A percentile compares a stretch with the other conserved stretches of the same genome.
Evolutionary conservation across 2,113 vertebrate species (phyloP).

Genomic region (Neotoma lepida): DNA sequence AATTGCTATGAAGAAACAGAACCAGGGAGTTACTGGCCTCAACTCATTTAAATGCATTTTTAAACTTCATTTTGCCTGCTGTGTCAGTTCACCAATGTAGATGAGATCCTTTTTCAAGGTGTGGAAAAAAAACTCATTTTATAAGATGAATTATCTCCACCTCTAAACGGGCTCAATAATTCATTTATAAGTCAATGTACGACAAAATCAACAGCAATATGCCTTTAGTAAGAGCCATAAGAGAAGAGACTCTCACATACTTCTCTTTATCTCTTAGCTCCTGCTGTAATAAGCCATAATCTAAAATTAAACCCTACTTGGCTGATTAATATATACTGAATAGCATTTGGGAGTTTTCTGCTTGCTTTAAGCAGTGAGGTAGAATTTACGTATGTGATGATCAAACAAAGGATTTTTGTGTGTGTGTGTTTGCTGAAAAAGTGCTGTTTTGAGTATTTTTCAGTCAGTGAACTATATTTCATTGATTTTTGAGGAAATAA

Average conservation of each 20-base stretch:
- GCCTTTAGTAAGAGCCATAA: background rate
- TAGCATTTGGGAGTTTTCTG: background rate
- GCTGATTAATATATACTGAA: background rate
- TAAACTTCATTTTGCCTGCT: background rate
- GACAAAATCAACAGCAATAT: background rate
- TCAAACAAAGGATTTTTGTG: background rate
- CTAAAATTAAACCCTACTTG: slow-evolving; percentile 31
- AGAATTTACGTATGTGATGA: slow-evolving; percentile 32
- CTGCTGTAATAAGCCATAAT: slow-evolving; percentile 5
- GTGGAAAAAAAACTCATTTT: slow-evolving; percentile 19
- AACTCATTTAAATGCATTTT: slow-evolving; percentile 22
- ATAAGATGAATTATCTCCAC: slow-evolving; percentile 26
- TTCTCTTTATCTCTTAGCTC: slow-evolving; percentile 11
- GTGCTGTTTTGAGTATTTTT: background rate
- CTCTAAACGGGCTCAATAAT: slow-evolving; percentile 30
- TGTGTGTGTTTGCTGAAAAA: background rate
- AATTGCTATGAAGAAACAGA: background rate
- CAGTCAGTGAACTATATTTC: background rate
- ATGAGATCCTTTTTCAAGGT: background rate
- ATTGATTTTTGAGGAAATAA: background rate
- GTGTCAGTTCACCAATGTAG: background rate
- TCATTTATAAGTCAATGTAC: slow-evolving; percentile 47
- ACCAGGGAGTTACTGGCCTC: background rate
- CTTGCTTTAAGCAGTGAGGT: slow-evolving; percentile 14
- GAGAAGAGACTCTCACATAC: background rate